Evolutionary conservation across 2,888 invertebrate genomes (phyloP).

Genomic region (Dyspetes luteomarginatus): DNA sequence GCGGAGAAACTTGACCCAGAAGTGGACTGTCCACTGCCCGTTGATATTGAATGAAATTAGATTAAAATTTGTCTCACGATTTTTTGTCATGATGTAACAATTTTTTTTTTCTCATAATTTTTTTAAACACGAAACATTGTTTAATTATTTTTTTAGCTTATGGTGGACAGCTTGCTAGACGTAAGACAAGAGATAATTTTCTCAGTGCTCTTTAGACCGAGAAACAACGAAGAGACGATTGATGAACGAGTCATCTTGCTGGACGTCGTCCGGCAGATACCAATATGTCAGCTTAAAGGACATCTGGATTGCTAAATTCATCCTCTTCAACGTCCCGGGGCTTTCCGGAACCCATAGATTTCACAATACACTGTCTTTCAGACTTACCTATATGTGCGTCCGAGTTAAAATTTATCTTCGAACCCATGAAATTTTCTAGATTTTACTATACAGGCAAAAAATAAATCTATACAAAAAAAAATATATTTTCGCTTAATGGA

Average conservation of each 20-base stretch:
- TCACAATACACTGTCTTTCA: not conserved
- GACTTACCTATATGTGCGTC: too few species aligned
- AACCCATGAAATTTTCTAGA: too few species aligned
- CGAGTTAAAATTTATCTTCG: too few species aligned
- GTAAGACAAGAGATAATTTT: not conserved
- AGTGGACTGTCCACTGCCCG: not conserved
- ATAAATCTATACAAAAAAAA: too few species aligned
- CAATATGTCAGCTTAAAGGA: constrained; percentile 23
- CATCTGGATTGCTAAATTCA: constrained; percentile 32
- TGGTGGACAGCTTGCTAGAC: not conserved
- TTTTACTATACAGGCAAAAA: too few species aligned
- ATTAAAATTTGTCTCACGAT: not conserved
- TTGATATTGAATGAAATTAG: not conserved
- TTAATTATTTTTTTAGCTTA: too few species aligned
- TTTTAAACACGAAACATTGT: too few species aligned
- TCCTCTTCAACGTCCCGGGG: constrained; percentile 11
- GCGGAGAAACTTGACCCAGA: not conserved
- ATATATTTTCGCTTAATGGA: too few species aligned
- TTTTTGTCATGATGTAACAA: not conserved
- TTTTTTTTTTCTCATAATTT: not conserved
- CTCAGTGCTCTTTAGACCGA: not conserved
- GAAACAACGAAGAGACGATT: constrained; percentile 15
- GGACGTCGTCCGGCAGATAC: not conserved
- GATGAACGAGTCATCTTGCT: not conserved
- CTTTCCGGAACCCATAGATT: not conserved